Evolutionary conservation across 2,888 invertebrate species (phyloP).

Genomic region (Plebejus anna): DNA sequence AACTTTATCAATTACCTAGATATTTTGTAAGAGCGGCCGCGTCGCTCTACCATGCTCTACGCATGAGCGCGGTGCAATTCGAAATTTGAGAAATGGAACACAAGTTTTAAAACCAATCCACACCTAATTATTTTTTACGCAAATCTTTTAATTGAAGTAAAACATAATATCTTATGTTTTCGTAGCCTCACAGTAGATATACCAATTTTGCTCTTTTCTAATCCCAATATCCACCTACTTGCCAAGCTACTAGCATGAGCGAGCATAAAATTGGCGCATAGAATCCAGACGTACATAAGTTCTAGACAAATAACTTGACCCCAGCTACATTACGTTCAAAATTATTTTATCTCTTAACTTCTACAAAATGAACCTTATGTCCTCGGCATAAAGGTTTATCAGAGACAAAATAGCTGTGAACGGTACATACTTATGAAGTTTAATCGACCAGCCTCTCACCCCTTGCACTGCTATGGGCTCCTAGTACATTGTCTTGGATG

Average conservation of each 20-base stretch:
- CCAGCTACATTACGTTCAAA: neutral
- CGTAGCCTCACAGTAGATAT: neutral
- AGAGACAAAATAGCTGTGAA: neutral
- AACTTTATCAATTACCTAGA: too few relatives aligned
- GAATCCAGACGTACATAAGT: neutral
- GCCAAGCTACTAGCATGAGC: neutral
- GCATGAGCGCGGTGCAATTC: neutral
- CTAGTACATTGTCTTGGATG: neutral
- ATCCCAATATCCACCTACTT: neutral
- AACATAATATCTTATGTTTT: neutral
- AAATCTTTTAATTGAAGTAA: neutral
- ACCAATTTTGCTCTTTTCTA: too few relatives aligned
- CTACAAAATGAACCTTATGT: neutral
- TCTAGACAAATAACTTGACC: constrained; percentile 1
- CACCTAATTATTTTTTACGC: too few relatives aligned
- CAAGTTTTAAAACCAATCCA: too few relatives aligned
- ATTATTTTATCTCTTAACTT: neutral
- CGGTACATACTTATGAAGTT: constrained; percentile 2
- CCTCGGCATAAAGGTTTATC: neutral
- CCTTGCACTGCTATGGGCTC: neutral
- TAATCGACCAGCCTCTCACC: constrained; percentile 11
- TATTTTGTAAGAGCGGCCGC: neutral
- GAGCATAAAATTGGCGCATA: neutral
- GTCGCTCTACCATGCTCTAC: neutral
- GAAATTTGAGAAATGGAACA: neutral